Percentiles rank a stretch among this genome's conserved stretches.
phyloP scores from a whole-genome alignment of 2,113 vertebrate genomes.

The rat (Rattus norvegicus) region DNA sequence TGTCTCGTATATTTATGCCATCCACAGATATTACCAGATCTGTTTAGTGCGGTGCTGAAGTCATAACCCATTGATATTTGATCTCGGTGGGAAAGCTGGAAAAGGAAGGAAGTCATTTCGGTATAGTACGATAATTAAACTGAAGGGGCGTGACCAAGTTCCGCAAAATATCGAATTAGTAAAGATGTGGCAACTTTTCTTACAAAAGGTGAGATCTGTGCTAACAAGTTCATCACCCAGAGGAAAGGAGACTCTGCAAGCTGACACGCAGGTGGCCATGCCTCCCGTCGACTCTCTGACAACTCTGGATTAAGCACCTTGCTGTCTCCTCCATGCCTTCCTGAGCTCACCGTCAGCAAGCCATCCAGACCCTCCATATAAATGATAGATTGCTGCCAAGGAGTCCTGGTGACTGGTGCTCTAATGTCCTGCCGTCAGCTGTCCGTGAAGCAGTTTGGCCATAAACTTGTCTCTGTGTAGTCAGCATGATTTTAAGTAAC shows the following conservation, averaged over 20 bases:
- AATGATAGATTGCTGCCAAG: background rate
- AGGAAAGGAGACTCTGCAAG: background rate
- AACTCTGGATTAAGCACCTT: background rate
- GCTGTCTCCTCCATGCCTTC: background rate
- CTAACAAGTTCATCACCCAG: background rate
- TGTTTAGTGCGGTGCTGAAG: background rate
- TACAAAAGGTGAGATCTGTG: background rate
- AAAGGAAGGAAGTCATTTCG: background rate
- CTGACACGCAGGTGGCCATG: background rate
- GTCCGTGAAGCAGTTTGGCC: slow-evolving; percentile 14
- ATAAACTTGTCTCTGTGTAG: slow-evolving; percentile 25
- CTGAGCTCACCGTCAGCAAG: background rate
- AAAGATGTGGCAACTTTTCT: background rate
- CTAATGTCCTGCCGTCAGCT: slow-evolving; percentile 19
- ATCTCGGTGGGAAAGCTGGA: background rate
- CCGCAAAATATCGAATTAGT: background rate
- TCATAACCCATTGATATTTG: background rate
- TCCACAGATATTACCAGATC: background rate
- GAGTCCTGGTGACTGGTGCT: slow-evolving; percentile 6
- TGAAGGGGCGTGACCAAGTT: background rate
- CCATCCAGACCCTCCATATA: background rate
- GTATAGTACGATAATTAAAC: background rate
- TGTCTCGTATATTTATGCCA: background rate
- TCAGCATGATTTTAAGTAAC: slow-evolving; percentile 52
- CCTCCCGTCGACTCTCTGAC: background rate